A percentile compares a stretch with the other conserved stretches of the same genome.
Evolutionary conservation across 2,113 vertebrate genomes (phyloP).

Genomic region (Elephantulus edwardii): DNA sequence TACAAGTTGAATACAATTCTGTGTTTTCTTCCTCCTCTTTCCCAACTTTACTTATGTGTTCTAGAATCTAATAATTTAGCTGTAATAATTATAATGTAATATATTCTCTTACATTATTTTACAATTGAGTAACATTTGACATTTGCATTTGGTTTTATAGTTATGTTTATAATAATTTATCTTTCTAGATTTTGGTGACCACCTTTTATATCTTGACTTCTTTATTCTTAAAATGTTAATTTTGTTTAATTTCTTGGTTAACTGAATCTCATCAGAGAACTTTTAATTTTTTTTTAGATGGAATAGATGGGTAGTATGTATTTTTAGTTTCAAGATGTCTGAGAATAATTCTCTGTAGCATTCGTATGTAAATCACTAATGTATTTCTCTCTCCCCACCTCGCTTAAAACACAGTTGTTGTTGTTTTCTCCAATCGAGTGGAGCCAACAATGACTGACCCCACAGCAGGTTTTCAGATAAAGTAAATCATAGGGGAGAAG

Average conservation of each 20-base stretch:
- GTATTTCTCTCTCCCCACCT: neutral
- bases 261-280: neutral
- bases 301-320: neutral
- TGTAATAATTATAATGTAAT: neutral
- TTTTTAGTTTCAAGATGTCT: neutral
- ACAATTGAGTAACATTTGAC: neutral
- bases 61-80: neutral
- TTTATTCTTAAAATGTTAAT: constrained; percentile 46
- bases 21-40: neutral
- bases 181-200: too few relatives aligned
- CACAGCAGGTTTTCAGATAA: too few relatives aligned
- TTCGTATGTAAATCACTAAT: constrained; percentile 29
- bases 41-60: neutral
- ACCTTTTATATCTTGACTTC: neutral
- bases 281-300: neutral
- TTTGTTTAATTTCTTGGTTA: constrained; percentile 22
- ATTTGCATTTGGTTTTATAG: neutral
- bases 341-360: constrained; percentile 34
- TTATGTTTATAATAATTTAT: too few relatives aligned
- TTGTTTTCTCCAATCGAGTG: too few relatives aligned
- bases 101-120: neutral
- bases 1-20: neutral
- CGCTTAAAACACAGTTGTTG: too few relatives aligned
- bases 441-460: too few relatives aligned
- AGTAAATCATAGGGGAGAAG: too few relatives aligned